Base-by-base conservation (phyloP, 2,888 invertebrate species). In the Tribolium freemani region DNA sequence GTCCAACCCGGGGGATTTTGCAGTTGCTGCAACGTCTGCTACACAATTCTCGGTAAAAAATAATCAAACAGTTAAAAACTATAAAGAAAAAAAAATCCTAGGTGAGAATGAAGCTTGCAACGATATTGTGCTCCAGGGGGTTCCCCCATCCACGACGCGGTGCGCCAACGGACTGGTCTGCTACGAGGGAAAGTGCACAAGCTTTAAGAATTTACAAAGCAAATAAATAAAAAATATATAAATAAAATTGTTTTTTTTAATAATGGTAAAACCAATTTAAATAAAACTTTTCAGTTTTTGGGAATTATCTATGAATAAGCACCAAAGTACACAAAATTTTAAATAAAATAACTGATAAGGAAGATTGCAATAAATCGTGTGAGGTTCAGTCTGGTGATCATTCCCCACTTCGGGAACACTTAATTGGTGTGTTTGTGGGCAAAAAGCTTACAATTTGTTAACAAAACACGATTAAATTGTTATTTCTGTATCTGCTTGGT, bases 81-180 rank as follows among this genome's bases (percentile, higher is more conserved):
- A 5, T 20, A 2, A 9, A 1, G n/a, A 61, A 30, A 1, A 10
- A 9, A 13, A 38, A 53, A 10, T 73, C 73, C 20, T 48, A 75
- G 75, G 45, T 11, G 73, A 75, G 66, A 73, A 72, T 48, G 68
- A 73, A 50, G n/a, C 44, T 1, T 75, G 75, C 13, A 31, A 10
- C 21, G 51, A 21, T 11, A 6, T 68, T 44, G 10, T 31, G 9
- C 16, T 64, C 9, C 46, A n/a, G 30, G 69, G 69, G 6, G 53
- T 45, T 51, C 68, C 66, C 8, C 58, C 71, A 44, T 63, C 69
- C 2, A 50, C 13, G 6, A 16, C 38, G 9, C 30, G 67, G 1
- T 75, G 75, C 20, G 73, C 46, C 9, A 48, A 73, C 21, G 68
- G 68, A 16, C 67, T 75, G 4, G 50, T 69, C 53, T 75, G 75